Percentiles rank a stretch among this genome's conserved stretches.
Evolutionary conservation across 2,888 invertebrate genomes (phyloP).

Genomic region (Ophraella communa): DNA sequence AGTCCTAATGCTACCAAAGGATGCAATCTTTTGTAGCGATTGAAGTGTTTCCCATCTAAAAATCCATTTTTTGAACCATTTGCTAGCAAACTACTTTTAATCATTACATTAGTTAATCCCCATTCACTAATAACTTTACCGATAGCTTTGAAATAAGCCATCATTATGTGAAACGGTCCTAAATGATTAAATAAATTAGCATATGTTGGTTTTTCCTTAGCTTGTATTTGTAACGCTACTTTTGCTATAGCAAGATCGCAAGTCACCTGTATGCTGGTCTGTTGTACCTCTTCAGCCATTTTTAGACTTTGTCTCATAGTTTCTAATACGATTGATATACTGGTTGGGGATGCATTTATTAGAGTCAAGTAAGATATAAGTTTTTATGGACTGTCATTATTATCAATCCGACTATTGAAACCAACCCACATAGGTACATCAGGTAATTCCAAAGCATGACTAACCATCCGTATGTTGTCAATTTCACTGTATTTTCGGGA

Average conservation of each 20-base stretch:
- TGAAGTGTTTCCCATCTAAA: conserved; percentile 41
- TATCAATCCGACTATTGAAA: no score
- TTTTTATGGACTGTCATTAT: conserved; percentile 36
- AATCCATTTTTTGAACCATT: conserved; percentile 41
- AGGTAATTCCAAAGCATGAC: no score
- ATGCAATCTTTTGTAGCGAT: conserved; percentile 38
- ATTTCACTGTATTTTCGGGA: background rate
- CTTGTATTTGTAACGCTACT: no score
- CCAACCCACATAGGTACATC: no score
- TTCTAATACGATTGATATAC: conserved; percentile 41
- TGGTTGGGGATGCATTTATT: conserved; percentile 48
- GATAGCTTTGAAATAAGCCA: no score
- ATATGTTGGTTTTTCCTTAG: no score
- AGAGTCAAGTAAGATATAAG: conserved; percentile 46
- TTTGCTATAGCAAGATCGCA: background rate
- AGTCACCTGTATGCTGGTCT: conserved; percentile 28
- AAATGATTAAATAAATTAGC: no score
- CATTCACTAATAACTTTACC: no score
- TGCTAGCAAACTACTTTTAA: conserved; percentile 37
- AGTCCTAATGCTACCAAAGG: conserved; percentile 36
- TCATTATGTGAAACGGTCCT: no score
- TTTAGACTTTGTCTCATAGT: conserved; percentile 41
- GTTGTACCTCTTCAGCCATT: conserved; percentile 40
- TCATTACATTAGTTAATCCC: conserved; percentile 21
- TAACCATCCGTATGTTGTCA: conserved; percentile 17